Evolutionary conservation across 2,888 invertebrate species (phyloP).

Genomic region (Diachrysia chrysitis): DNA sequence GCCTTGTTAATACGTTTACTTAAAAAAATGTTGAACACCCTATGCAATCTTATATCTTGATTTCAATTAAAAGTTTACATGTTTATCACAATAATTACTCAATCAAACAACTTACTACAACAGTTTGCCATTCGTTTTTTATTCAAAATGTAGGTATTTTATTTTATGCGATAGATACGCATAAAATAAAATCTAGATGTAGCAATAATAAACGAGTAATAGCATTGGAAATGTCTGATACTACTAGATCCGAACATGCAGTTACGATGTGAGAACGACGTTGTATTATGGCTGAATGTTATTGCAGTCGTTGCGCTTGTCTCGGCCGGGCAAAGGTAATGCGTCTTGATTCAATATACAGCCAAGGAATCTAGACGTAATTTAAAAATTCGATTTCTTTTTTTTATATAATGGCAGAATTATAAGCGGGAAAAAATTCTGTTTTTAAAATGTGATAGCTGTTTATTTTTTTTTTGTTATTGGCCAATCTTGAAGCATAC

Average conservation of each 20-base stretch:
- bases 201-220: conserved; percentile 32
- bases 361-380: conserved; percentile 12
- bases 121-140: no score
- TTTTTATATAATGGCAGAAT: not conserved
- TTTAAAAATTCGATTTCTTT: no score
- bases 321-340: conserved; percentile 28
- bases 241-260: conserved; percentile 12
- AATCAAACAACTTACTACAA: no score
- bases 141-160: no score
- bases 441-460: no score
- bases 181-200: conserved; percentile 2
- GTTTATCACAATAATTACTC: no score
- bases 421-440: not conserved
- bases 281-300: conserved; percentile 46
- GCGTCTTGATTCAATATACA: conserved; percentile 41
- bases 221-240: conserved; percentile 29
- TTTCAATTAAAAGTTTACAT: not conserved
- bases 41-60: not conserved
- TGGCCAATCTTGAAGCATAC: no score
- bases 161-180: no score
- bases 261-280: conserved; percentile 47
- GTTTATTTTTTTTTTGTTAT: no score
- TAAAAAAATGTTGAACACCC: not conserved
- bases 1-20: not conserved
- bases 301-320: conserved; percentile 45